Evolutionary conservation across 2,797 vertebrate genomes (phyloP), one percentile per base, ranked within the genome.

Genomic region (Telmatherina bonti): DNA sequence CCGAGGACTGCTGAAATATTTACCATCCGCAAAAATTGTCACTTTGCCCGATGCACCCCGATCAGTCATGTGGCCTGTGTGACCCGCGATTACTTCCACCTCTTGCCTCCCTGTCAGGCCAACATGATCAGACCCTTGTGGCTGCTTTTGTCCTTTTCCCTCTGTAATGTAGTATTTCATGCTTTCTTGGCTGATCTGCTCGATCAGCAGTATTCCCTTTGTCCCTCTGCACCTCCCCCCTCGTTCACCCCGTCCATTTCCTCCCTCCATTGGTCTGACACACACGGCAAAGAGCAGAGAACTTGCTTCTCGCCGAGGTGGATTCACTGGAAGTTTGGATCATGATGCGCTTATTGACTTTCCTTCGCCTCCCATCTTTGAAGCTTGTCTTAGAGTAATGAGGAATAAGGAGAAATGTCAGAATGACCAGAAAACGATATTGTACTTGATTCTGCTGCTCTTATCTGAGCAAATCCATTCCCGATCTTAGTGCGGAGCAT

Each of bases 121-220:
- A 18, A 78, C 86, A 68, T 78, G 73, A 88, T 86, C 85, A 75
- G 85, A 73, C 88, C 90, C 87, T 85, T 76, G 84, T 88, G 90
- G 87, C 88, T 84, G 82, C 81, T 89, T 89, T 90, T 86, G 82
- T 90, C 87, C 88, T 82, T 85, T 85, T 83, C 78, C 77, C 76
- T 69, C 78, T 27, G 62, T 88, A 86, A 90, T 86, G 89, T 90
- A 76, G 87, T 87, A 88, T 90, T 92, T 90, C 89, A 90, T 83
- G 87, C 85, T 87, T 79, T 88, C 85, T 82, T n/a, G 65, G 79
- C 68, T 59, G 73, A 84, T 88, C 88, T 91, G 86, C 85, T 80
- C 77, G 54, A 84, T 91, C 88, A 92, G 91, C 91, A 87, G 54
- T 77, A 84, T 85, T 80, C 72, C 74, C 83, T 62, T 67, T 49